A percentile compares a stretch with the other conserved stretches of the same genome.
phyloP scores from a whole-genome alignment of 30 jellyfish, hydroid and myxozoan species.

The Pelagia noctiluca region DNA sequence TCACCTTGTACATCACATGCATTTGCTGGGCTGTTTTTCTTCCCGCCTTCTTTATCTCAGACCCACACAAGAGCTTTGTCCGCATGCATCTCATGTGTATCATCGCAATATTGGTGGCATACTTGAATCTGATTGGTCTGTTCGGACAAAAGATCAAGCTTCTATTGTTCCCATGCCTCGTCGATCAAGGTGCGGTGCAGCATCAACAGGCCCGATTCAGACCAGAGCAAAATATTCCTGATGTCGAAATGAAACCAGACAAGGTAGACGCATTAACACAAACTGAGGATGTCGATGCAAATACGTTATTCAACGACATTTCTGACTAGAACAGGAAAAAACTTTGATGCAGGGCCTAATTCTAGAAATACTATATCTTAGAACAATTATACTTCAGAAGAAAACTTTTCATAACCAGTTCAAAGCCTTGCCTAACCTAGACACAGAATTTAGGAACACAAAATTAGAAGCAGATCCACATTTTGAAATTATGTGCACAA shows the following conservation, averaged over 20 bases:
- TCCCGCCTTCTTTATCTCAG: conserved; percentile 76
- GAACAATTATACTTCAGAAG: too few relatives aligned
- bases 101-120: conserved; percentile 69
- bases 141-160: conserved; percentile 83
- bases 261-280: conserved; percentile 49
- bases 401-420: too few relatives aligned
- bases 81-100: conserved; percentile 62
- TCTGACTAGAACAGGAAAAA: too few relatives aligned
- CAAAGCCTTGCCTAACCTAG: too few relatives aligned
- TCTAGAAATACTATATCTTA: too few relatives aligned
- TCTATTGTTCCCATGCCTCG: conserved; percentile 56
- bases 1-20: conserved; percentile 94
- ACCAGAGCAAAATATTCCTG: conserved; percentile 15
- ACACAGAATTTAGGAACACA: too few relatives aligned
- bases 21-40: conserved; percentile 91
- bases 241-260: conserved; percentile 23
- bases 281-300: not conserved
- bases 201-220: conserved; percentile 26
- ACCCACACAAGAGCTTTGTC: conserved; percentile 14
- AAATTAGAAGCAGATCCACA: too few relatives aligned
- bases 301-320: too few relatives aligned
- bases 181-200: conserved; percentile 40
- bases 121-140: conserved; percentile 83
- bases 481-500: too few relatives aligned
- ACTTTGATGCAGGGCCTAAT: too few relatives aligned